Evolutionary conservation across 2,888 invertebrate genomes (phyloP).

Genomic region (Orchesellides sinensis): DNA sequence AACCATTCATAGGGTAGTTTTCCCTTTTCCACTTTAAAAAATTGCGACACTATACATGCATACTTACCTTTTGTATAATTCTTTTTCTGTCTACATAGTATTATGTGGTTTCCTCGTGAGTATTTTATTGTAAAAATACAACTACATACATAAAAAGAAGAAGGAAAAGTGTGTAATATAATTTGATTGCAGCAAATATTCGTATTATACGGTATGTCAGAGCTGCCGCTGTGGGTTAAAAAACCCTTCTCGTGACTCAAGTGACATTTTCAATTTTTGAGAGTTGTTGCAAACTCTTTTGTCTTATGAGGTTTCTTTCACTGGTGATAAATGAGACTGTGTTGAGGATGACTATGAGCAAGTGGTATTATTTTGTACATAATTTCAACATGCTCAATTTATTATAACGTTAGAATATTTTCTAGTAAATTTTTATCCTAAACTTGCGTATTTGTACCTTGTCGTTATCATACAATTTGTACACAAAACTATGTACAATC

Average conservation of each 20-base stretch:
- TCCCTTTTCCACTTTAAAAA: neutral
- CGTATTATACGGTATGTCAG: slow-evolving; percentile 22
- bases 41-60: too few relatives aligned
- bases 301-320: neutral
- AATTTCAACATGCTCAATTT: neutral
- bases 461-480: neutral
- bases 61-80: neutral
- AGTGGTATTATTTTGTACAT: neutral
- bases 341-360: too few relatives aligned
- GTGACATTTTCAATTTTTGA: slow-evolving; percentile 52
- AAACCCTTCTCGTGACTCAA: slow-evolving; percentile 5
- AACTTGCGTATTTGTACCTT: neutral
- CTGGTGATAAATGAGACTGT: slow-evolving; percentile 18
- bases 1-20: too few relatives aligned
- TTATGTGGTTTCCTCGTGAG: neutral
- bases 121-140: neutral
- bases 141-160: neutral
- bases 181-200: slow-evolving; percentile 10
- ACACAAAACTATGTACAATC: too few relatives aligned
- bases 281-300: slow-evolving; percentile 20
- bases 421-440: too few relatives aligned
- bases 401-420: too few relatives aligned
- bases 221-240: slow-evolving; percentile 9
- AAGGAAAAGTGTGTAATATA: neutral
- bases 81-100: neutral